phyloP scores from a whole-genome alignment of 2,113 vertebrate species.

The rat (Rattus norvegicus) region GRCr8 NC_086021.1:69617001-69617500 shows the following conservation, averaged over 20 bases:
- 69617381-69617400: slow-evolving; percentile 74
- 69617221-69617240: background rate
- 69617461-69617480: slow-evolving; percentile 76
- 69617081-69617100: background rate
- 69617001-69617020: slow-evolving; percentile 46
- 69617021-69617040: background rate
- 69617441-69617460: slow-evolving; percentile 80
- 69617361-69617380: slow-evolving; percentile 50
- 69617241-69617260: background rate
- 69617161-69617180: background rate
- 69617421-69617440: slow-evolving; percentile 78
- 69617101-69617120: background rate
- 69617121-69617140: background rate
- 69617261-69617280: background rate
- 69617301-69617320: background rate
- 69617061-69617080: background rate
- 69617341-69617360: background rate
- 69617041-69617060: slow-evolving; percentile 1
- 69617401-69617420: slow-evolving; percentile 78
- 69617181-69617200: background rate
- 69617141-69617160: background rate
- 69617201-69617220: background rate
- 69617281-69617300: background rate
- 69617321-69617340: slow-evolving; percentile 11
- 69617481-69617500: slow-evolving; percentile 79